These are phyloP conservation scores for Trichonephila inaurata DNA, from an alignment of 1,140 invertebrate genomes.

Conservation along the genomic window DNA sequence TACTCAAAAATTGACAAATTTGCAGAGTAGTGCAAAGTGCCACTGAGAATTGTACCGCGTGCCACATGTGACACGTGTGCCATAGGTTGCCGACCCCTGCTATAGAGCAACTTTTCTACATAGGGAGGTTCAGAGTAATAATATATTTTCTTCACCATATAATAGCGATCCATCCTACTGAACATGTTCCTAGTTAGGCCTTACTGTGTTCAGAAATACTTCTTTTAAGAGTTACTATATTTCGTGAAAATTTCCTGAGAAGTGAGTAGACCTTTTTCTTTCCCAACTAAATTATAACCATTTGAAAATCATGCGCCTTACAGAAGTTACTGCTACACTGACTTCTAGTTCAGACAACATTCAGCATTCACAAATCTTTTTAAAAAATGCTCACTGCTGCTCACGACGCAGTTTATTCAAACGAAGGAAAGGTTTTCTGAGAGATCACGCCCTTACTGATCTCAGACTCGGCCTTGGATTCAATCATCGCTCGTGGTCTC, in stretches of 20 bases:
- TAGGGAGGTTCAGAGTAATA: too few species aligned
- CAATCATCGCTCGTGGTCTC: constrained; percentile 64
- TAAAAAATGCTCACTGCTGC: constrained; percentile 21
- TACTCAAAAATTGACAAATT: too few species aligned
- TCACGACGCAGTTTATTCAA: constrained; percentile 69
- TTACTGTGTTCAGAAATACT: too few species aligned
- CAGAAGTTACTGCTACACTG: constrained; percentile 23
- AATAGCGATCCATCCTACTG: too few species aligned
- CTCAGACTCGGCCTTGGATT: constrained; percentile 67
- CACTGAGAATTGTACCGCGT: too few species aligned
- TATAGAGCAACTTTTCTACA: too few species aligned
- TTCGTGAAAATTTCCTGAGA: background rate
- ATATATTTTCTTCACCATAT: too few species aligned
- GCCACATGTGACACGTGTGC: too few species aligned
- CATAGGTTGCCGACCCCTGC: too few species aligned
- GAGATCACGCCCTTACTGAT: constrained; percentile 69
- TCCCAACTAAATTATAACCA: background rate
- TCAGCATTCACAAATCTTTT: constrained; percentile 10
- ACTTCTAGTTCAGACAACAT: background rate
- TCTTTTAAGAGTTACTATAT: too few species aligned
- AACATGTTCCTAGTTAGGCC: too few species aligned
- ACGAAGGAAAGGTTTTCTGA: constrained; percentile 50
- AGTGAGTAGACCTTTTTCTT: background rate
- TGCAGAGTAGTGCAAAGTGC: too few species aligned
- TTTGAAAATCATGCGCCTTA: background rate